Evolutionary conservation across 2,888 invertebrate genomes (phyloP), one percentile per base, ranked within the genome.

Genomic region (Reticulitermes lucifugus): DNA sequence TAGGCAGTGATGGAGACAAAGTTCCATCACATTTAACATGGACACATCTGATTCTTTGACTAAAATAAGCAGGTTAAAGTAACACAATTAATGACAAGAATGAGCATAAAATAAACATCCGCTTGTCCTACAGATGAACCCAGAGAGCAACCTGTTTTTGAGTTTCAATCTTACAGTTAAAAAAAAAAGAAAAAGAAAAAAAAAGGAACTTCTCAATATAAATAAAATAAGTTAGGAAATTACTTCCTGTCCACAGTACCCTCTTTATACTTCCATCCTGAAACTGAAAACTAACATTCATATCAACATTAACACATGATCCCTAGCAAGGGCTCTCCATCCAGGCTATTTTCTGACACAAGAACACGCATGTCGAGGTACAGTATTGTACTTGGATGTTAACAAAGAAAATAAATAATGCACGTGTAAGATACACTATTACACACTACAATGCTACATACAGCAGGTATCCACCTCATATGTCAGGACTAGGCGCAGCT

Each of bases 171-270:
- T 77, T 77, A 77, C 14, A 41, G 12, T 41, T n/a, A n/a, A 35
- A 35, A 35, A 35, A 35, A 35, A 35, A 35, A 35, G 35, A 4
- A 25, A 25, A 25, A 25, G 25, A 25, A 25, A 25, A 25, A 25
- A 43, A 43, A 77, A 77, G 77, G 51, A 77, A 77, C 77, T 77
- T 77, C 21, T 46, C 35, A 77, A 77, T 77, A 77, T 77, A 77
- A 77, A 77, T 77, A 46, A 77, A 77, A 77, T 77, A 77, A 77
- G 77, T 77, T 77, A 77, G 51, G 46, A 77, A 77, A 77, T 77
- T 5, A 73, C 41, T 73, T 73, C 25, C 43, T 46, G 77, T n/a
- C 77, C n/a, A 73, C 41, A 43, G 77, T 77, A 43, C 77, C n/a
- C 21, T 77, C 77, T 43, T 46, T 43, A 77, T n/a, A 77, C 77